Percentiles rank a stretch among this genome's conserved stretches.
These are phyloP conservation scores for Meda fulgida DNA, from an alignment of 2,797 vertebrate genomes.

Conservation along the genomic window DNA sequence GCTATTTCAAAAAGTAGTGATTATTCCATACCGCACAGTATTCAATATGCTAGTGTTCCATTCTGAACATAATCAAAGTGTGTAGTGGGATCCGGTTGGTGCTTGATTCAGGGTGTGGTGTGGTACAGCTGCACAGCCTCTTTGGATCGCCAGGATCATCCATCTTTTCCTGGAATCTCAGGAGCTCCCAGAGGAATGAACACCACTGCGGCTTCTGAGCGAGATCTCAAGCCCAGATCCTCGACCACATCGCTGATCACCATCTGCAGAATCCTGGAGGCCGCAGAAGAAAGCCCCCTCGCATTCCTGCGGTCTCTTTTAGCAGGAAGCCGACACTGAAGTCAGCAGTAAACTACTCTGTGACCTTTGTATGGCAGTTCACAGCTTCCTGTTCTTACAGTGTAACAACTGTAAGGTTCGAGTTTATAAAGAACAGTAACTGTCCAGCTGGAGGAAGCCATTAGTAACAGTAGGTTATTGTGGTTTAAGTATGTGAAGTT, in stretches of 20 bases:
- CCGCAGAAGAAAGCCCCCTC: constrained; percentile 33
- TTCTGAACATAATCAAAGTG: neutral
- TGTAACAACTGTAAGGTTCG: constrained; percentile 16
- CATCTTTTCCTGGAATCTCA: constrained; percentile 55
- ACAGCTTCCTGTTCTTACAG: constrained; percentile 37
- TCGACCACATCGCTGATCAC: constrained; percentile 35
- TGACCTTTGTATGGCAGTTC: constrained; percentile 27
- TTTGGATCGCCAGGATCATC: constrained; percentile 25
- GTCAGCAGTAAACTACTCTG: constrained; percentile 26
- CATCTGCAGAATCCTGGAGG: constrained; percentile 43
- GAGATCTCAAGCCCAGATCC: constrained; percentile 35
- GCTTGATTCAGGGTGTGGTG: constrained; percentile 52
- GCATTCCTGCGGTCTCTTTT: constrained; percentile 50
- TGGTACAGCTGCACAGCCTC: constrained; percentile 54
- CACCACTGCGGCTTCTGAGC: constrained; percentile 41
- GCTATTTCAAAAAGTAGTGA: neutral
- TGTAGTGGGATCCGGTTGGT: constrained; percentile 3
- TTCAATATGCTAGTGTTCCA: neutral
- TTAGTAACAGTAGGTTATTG: constrained; percentile 21
- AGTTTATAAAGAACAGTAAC: constrained; percentile 29
- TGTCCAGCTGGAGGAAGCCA: constrained; percentile 29
- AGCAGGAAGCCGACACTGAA: constrained; percentile 42
- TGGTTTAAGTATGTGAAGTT: constrained; percentile 22
- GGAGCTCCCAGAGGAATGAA: constrained; percentile 59
- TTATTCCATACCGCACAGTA: neutral